Evolutionary conservation across 2,888 invertebrate species (phyloP), one percentile per base, ranked within the genome.

Genomic region (Griposia aprilina): DNA sequence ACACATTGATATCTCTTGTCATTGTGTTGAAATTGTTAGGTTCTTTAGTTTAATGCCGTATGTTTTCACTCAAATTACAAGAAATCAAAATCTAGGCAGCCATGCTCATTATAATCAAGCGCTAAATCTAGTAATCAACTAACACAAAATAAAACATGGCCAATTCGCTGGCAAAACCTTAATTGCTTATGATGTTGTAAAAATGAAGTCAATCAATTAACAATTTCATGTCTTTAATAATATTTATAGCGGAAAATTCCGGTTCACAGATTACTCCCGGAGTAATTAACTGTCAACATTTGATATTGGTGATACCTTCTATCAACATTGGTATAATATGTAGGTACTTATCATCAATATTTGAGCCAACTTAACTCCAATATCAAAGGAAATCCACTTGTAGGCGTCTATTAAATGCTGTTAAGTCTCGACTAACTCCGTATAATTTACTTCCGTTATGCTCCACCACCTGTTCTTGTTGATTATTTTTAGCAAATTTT

Each of bases 241-340:
- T 15, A 68, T 76, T 76, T 55, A 41, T 50, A 23, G 62, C 41
- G 66, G 41, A 70, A 70, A 74, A 62, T 78, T 73, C 10, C 55
- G 3, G 65, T 45, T 52, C 50, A 17, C 55, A 59, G 20, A 63
- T 36, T 59, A 75, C 11, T 59, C 62, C 6, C 55, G 17, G 36
- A 36, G 30, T 83, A 69, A 83, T 83, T 81, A 85, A 81, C 13
- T 30, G 82, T 69, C 77, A 81, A 83, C 57, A 68, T 76, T 81
- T 77, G 62, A 41, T 72, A 55, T 50, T 68, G 60, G 48, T 70
- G 20, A n/a, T 45, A 45, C 59, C 23, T 69, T 52, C 23, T 65
- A 50, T 74, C 30, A 57, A 26, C 1, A 8, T 63, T 75, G 63
- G 10, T 10, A n/a, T 20, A 48, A n/a, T 50, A 36, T 66, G 36